phyloP scores from a whole-genome alignment of 2,888 invertebrate species.

The Venustoraphidia nigricollis region DNA sequence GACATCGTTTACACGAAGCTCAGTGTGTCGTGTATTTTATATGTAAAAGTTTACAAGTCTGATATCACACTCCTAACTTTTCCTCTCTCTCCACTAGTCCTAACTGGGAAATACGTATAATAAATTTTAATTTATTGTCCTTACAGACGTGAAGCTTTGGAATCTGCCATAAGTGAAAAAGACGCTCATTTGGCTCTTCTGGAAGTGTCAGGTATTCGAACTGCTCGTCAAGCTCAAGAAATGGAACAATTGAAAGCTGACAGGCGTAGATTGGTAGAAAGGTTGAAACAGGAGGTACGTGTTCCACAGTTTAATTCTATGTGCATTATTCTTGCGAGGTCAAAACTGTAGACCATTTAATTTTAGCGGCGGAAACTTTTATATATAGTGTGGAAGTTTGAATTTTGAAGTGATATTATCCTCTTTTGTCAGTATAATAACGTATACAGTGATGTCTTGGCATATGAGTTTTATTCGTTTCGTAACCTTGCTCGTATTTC shows the following conservation, averaged over 20 bases:
- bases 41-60: too few relatives aligned
- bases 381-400: neutral
- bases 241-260: slow-evolving; percentile 53
- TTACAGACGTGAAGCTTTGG: slow-evolving; percentile 66
- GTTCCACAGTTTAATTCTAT: neutral
- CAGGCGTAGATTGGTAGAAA: slow-evolving; percentile 51
- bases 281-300: slow-evolving; percentile 51
- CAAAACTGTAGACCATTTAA: neutral
- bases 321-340: neutral
- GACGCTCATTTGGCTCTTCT: slow-evolving; percentile 74
- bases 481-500: too few relatives aligned
- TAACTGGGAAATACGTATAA: neutral
- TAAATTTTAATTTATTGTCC: neutral
- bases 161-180: slow-evolving; percentile 73
- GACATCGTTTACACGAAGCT: too few relatives aligned
- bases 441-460: too few relatives aligned
- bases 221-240: slow-evolving; percentile 44
- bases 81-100: neutral
- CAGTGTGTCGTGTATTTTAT: too few relatives aligned
- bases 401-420: too few relatives aligned
- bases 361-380: neutral
- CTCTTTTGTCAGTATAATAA: too few relatives aligned
- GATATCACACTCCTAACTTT: too few relatives aligned
- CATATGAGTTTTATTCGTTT: too few relatives aligned
- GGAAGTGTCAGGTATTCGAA: slow-evolving; percentile 56